phyloP scores from a whole-genome alignment of 2,888 invertebrate species.

The Hirtodrosophila trivittata region DNA sequence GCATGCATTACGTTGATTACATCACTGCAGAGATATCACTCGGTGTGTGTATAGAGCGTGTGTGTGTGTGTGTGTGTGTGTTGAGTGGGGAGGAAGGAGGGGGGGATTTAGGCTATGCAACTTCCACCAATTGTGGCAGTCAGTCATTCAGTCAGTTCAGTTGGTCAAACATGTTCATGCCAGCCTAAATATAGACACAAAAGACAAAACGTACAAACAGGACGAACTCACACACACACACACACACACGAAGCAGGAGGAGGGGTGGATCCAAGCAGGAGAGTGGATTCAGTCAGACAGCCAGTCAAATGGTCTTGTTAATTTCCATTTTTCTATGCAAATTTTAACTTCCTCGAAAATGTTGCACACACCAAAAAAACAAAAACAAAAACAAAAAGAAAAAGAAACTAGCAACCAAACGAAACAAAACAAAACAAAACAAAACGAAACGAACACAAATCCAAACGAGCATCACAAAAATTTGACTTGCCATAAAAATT shows the following conservation, averaged over 20 bases:
- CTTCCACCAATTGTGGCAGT: slow-evolving; percentile 69
- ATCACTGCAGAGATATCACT: slow-evolving; percentile 54
- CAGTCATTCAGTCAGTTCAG: slow-evolving; percentile 79
- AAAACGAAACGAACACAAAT: slow-evolving; percentile 29
- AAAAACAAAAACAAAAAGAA: slow-evolving; percentile 45
- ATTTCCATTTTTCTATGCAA: slow-evolving; percentile 81
- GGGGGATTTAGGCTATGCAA: slow-evolving; percentile 39
- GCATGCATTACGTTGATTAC: slow-evolving; percentile 76
- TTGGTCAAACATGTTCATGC: slow-evolving; percentile 73
- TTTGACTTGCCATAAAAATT: slow-evolving; percentile 78
- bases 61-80: slow-evolving; percentile 7
- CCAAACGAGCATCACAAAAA: slow-evolving; percentile 66
- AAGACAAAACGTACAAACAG: slow-evolving; percentile 62
- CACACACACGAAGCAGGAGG: slow-evolving; percentile 16
- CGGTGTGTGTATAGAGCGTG: neutral
- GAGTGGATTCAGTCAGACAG: slow-evolving; percentile 47
- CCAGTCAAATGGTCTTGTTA: slow-evolving; percentile 79
- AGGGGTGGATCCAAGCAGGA: neutral
- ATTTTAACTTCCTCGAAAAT: slow-evolving; percentile 78
- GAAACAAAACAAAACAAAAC: slow-evolving; percentile 44
- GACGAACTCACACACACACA: slow-evolving; percentile 48
- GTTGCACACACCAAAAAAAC: slow-evolving; percentile 62
- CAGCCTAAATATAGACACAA: slow-evolving; percentile 71
- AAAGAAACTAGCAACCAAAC: slow-evolving; percentile 38
- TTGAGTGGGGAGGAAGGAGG: slow-evolving; percentile 1